These are phyloP conservation scores for Heliconius himera DNA, from an alignment of 1,140 invertebrate species.

Conservation along the genomic window DNA sequence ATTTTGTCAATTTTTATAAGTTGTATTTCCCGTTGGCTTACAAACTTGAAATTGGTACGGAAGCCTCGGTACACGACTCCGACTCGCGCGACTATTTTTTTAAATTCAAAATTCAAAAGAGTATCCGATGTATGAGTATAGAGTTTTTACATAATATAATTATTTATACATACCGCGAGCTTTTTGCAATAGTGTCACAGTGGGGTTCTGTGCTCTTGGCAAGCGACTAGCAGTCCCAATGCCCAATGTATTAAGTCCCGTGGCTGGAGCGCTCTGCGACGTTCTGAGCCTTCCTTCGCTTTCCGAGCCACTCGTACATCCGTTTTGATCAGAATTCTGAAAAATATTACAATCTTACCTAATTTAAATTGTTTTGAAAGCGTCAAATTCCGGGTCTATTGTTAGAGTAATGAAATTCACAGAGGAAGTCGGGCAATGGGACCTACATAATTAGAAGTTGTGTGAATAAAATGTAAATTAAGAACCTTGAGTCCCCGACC, in stretches of 20 bases:
- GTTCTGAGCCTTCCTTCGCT: slow-evolving; percentile 83
- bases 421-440: neutral
- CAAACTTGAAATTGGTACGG: too few relatives aligned
- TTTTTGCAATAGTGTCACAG: slow-evolving; percentile 93
- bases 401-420: neutral
- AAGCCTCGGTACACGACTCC: too few relatives aligned
- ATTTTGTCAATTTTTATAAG: too few relatives aligned
- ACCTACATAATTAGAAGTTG: neutral
- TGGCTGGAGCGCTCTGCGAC: slow-evolving; percentile 84
- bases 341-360: slow-evolving; percentile 23
- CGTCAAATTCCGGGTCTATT: slow-evolving; percentile 1
- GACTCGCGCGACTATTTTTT: too few relatives aligned
- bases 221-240: slow-evolving; percentile 77
- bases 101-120: too few relatives aligned
- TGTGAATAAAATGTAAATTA: neutral
- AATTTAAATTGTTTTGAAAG: neutral
- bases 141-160: too few relatives aligned
- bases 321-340: slow-evolving; percentile 73
- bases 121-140: too few relatives aligned
- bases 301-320: slow-evolving; percentile 66
- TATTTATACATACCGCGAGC: slow-evolving; percentile 89
- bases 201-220: slow-evolving; percentile 92
- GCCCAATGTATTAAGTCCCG: slow-evolving; percentile 83
- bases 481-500: neutral
- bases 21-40: too few relatives aligned